These are phyloP conservation scores for Actenoides hombroni DNA, from an alignment of 2,113 vertebrate genomes.

Conservation along the genomic window DNA sequence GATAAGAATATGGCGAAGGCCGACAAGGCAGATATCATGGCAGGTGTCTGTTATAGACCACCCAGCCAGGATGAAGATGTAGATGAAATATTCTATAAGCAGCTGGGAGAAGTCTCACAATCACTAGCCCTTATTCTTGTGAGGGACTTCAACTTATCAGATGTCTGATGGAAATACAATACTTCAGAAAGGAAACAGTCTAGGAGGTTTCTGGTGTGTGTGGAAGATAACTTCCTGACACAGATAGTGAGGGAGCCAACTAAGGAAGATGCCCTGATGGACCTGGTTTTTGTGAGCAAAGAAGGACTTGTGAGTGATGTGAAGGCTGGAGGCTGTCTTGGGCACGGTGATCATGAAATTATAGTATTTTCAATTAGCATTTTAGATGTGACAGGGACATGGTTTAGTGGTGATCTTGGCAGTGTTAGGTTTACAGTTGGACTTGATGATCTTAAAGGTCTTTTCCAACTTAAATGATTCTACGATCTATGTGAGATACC, in stretches of 20 bases:
- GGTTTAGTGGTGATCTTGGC: not conserved
- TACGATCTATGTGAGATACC: not conserved
- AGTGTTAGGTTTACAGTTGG: not conserved
- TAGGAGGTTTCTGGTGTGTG: not conserved
- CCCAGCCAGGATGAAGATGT: not conserved
- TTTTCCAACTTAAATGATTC: not conserved
- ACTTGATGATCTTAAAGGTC: not conserved
- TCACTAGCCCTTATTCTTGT: not conserved
- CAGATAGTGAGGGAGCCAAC: not conserved
- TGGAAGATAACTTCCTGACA: not conserved
- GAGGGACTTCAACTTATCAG: not conserved
- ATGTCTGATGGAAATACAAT: not conserved
- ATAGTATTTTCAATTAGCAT: too few relatives aligned
- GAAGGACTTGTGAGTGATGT: too few relatives aligned
- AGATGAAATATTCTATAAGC: not conserved
- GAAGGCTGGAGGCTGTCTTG: too few relatives aligned
- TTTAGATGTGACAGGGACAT: too few relatives aligned
- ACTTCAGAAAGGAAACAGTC: not conserved
- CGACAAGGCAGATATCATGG: not conserved
- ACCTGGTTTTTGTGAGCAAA: not conserved
- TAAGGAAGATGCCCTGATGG: not conserved
- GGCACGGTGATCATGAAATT: too few relatives aligned
- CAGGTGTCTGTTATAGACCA: not conserved
- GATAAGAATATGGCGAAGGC: not conserved
- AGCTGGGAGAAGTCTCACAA: not conserved